Base-by-base conservation (phyloP, 2,797 vertebrate species). In the Podarcis lilfordi region DNA sequence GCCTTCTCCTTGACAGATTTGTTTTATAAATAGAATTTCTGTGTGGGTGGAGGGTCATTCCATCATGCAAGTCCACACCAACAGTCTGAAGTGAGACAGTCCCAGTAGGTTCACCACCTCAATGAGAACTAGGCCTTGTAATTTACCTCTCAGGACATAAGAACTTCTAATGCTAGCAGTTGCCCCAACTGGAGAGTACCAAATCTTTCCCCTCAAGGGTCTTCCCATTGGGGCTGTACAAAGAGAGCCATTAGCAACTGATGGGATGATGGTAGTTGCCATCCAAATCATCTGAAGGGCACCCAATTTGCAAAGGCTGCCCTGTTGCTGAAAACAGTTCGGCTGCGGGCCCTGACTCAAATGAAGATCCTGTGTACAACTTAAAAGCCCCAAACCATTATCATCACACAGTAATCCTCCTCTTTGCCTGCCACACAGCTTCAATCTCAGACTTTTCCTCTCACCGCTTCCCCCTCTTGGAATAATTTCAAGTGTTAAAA, bases 401-500 rank as follows among this genome's bases (percentile, higher is more conserved):
- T 43, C 68, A 43, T 59, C 50, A 50, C 50, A 40, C 9, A 43
- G 32, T 35, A 86, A 61, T 59, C 69, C 21, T 86, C 59, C 78
- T 82, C 40, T 76, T 45, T 35, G 71, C 37, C 45, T 50, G 3
- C 74, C 25, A 68, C 3, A 29, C 29, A 69, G 71, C 25, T 66
- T 66, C 15, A 50, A 2, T 45, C 59, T 74, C 23, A 29, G 80
- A 61, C 19, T 43, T 59, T 59, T 59, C 19, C 3, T 50, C 13
- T 55, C 50, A 13, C 50, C 3, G 13, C 50, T 55, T 55, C 50
- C 50, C 50, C 50, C 29, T 87, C 35, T 61, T 21, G 55, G 69
- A 75, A 75, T 82, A 75, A 82, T 72, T 81, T 79, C 78, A 72
- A 59, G 66, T 29, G 29, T 82, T 81, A 32, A 61, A 80, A 85